A percentile compares a stretch with the other conserved stretches of the same genome.
Evolutionary conservation across 2,888 invertebrate species (phyloP).

Genomic region (Nymphalis c-album): DNA sequence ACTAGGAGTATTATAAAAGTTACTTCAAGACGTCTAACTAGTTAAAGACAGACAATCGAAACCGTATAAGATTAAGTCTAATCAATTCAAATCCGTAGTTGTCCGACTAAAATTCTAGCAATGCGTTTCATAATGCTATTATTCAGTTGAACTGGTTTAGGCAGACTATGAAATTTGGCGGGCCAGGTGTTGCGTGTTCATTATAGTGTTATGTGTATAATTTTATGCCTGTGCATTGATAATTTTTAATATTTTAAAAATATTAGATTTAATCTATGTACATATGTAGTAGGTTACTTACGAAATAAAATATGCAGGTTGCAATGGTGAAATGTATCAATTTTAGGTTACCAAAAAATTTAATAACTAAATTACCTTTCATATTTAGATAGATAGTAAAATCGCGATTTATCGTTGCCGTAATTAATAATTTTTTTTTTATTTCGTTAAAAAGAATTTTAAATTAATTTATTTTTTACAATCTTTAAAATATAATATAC

Average conservation of each 20-base stretch:
- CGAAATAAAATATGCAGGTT: no score
- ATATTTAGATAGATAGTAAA: no score
- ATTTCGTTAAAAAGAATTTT: no score
- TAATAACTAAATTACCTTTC: no score
- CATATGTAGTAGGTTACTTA: no score
- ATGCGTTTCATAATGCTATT: slow-evolving; percentile 42
- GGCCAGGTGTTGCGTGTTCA: slow-evolving; percentile 37
- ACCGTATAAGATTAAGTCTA: slow-evolving; percentile 26
- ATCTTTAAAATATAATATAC: no score
- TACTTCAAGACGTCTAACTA: neutral
- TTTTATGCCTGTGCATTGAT: neutral
- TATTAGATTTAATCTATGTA: neutral
- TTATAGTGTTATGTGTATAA: slow-evolving; percentile 21
- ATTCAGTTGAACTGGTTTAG: slow-evolving; percentile 39
- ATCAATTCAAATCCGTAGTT: slow-evolving; percentile 36
- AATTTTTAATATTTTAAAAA: neutral
- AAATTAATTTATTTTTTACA: no score
- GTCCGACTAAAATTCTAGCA: slow-evolving; percentile 35
- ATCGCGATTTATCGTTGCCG: no score
- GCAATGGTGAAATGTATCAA: no score
- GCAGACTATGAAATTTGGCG: slow-evolving; percentile 32
- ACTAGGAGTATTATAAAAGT: no score
- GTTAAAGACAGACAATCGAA: slow-evolving; percentile 15
- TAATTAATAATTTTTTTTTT: no score
- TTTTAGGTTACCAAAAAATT: no score